phyloP scores from a whole-genome alignment of 2,113 vertebrate genomes.

The Tachuris rubrigastra region DNA sequence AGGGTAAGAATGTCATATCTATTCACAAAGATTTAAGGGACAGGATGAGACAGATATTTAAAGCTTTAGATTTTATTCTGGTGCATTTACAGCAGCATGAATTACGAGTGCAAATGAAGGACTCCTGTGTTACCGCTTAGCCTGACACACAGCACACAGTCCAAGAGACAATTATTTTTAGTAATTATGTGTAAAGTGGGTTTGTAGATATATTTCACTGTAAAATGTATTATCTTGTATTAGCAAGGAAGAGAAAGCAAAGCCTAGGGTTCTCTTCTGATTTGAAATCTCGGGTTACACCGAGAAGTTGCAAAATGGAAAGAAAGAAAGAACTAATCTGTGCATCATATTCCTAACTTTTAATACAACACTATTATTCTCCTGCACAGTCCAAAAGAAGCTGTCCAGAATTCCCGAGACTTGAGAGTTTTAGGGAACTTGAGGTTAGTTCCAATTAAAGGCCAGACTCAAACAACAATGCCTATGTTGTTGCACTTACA shows the following conservation, averaged over 20 bases:
- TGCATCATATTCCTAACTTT: background rate
- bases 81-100: background rate
- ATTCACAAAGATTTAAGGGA: conserved; percentile 3
- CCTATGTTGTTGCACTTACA: too few species aligned
- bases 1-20: background rate
- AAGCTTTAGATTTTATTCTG: background rate
- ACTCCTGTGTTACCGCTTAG: background rate
- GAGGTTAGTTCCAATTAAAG: background rate
- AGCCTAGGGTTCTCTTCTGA: background rate
- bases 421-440: background rate
- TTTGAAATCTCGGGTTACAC: background rate
- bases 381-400: background rate
- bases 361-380: background rate
- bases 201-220: background rate
- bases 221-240: background rate
- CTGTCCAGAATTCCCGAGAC: background rate
- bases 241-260: background rate
- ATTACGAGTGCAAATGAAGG: conserved; percentile 2
- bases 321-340: background rate
- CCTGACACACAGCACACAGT: background rate
- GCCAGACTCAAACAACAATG: background rate
- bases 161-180: conserved; percentile 14
- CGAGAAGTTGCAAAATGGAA: background rate
- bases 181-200: background rate
- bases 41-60: background rate